Percentiles rank a stretch among this genome's conserved stretches.
Conservation (phyloP, 1,140 invertebrate genomes). For the Limonius californicus region DNA sequence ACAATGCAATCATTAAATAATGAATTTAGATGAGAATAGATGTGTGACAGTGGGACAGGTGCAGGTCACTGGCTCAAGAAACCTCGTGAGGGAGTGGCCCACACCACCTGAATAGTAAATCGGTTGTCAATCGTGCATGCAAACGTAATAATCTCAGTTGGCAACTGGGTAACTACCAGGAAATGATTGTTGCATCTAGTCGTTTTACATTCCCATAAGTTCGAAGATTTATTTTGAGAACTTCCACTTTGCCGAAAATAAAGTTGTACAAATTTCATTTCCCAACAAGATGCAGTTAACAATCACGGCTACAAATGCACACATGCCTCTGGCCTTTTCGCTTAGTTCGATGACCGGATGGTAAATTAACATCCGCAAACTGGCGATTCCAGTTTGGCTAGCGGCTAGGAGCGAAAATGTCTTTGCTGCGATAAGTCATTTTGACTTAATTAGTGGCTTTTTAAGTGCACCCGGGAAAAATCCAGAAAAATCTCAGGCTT, state of each 20-base stretch:
- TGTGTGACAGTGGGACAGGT: conserved; percentile 27
- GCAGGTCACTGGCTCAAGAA: conserved; percentile 29
- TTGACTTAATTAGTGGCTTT: not conserved
- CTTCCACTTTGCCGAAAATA: no score
- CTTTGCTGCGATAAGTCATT: not conserved
- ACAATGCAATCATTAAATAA: conserved; percentile 24
- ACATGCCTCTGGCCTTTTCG: not conserved
- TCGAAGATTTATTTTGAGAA: no score
- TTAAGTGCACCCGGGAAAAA: not conserved
- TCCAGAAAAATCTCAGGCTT: no score
- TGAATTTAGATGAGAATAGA: conserved; percentile 9
- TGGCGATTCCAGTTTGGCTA: conserved; percentile 19
- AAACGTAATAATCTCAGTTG: not conserved
- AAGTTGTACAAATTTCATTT: not conserved
- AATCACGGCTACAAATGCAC: conserved; percentile 6
- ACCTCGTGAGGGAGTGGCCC: conserved; percentile 23
- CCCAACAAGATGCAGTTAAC: not conserved
- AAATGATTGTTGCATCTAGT: no score
- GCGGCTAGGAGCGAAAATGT: not conserved
- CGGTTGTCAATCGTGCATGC: conserved; percentile 6
- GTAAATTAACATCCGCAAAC: conserved; percentile 16
- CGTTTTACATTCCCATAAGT: no score
- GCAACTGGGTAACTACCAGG: no score
- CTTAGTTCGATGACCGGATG: conserved; percentile 6
- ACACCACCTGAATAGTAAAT: conserved; percentile 23